phyloP scores from a whole-genome alignment of 37 sponge, comb jelly and placozoan genomes.

The Ianthella basta region DNA sequence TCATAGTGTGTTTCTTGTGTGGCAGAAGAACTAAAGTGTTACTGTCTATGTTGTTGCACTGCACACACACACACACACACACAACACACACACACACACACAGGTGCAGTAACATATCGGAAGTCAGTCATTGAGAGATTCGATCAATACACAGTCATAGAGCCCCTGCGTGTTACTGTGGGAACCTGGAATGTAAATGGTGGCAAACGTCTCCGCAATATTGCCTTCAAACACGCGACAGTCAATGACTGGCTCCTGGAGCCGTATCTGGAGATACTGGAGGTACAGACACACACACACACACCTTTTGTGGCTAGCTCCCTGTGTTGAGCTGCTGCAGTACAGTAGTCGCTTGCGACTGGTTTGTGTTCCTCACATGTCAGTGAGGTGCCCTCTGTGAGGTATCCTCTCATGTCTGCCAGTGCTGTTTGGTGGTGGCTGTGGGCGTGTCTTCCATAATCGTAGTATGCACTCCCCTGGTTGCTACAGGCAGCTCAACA shows the following conservation, averaged over 20 bases:
- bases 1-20: no score
- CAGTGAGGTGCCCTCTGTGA: no score
- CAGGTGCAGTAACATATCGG: slow-evolving; percentile 29
- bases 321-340: no score
- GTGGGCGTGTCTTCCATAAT: not conserved
- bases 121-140: slow-evolving; percentile 68
- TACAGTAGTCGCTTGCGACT: no score
- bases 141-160: slow-evolving; percentile 51
- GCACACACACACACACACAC: not conserved
- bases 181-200: slow-evolving; percentile 99
- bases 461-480: not conserved
- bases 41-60: not conserved
- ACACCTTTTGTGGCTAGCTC: no score
- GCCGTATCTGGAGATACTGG: slow-evolving; percentile 30
- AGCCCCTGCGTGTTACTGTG: slow-evolving; percentile 76
- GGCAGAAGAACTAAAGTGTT: no score
- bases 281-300: slow-evolving; percentile 4
- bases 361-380: no score
- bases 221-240: slow-evolving; percentile 83
- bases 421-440: not conserved
- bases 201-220: slow-evolving; percentile 83
- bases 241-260: slow-evolving; percentile 94
- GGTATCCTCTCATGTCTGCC: not conserved
- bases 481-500: not conserved
- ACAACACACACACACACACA: no score